A percentile compares a stretch with the other conserved stretches of the same genome.
These are phyloP conservation scores for Melieria crassipennis DNA, from an alignment of 2,888 invertebrate species.

Conservation along the genomic window DNA sequence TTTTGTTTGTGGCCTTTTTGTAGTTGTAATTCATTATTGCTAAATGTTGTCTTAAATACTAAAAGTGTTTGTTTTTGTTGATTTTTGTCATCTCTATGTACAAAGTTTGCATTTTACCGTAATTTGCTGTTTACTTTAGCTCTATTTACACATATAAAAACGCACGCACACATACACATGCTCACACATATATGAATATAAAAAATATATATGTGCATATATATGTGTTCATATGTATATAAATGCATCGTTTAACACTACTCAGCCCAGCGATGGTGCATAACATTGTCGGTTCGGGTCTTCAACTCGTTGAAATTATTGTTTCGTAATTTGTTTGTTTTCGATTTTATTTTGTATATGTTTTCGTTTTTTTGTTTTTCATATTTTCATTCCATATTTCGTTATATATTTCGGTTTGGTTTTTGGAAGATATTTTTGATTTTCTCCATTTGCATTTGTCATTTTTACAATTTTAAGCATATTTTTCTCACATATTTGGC, in stretches of 20 bases:
- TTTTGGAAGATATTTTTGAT: constrained; percentile 54
- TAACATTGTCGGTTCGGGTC: constrained; percentile 22
- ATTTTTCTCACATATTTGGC: constrained; percentile 9
- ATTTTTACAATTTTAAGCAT: constrained; percentile 36
- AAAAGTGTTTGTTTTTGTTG: not conserved
- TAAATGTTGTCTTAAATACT: constrained; percentile 27
- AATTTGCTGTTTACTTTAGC: constrained; percentile 41
- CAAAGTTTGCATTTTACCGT: constrained; percentile 48
- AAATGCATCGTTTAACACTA: not conserved
- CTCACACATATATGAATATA: too few species aligned
- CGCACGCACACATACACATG: too few species aligned
- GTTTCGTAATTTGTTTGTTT: constrained; percentile 24
- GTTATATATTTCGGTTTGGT: constrained; percentile 14
- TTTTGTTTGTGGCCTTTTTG: constrained; percentile 30
- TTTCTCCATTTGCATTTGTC: constrained; percentile 43
- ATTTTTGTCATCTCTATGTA: constrained; percentile 33
- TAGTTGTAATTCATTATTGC: constrained; percentile 41
- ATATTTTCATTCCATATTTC: constrained; percentile 37
- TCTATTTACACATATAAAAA: constrained; percentile 35
- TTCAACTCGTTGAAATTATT: not conserved
- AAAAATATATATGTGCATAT: too few species aligned
- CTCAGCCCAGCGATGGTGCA: not conserved
- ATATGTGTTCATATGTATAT: too few species aligned
- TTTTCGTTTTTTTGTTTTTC: constrained; percentile 32
- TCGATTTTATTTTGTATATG: constrained; percentile 34